Evolutionary conservation across 2,797 vertebrate genomes (phyloP), one percentile per base, ranked within the genome.

Genomic region (Peromyscus eremicus): DNA sequence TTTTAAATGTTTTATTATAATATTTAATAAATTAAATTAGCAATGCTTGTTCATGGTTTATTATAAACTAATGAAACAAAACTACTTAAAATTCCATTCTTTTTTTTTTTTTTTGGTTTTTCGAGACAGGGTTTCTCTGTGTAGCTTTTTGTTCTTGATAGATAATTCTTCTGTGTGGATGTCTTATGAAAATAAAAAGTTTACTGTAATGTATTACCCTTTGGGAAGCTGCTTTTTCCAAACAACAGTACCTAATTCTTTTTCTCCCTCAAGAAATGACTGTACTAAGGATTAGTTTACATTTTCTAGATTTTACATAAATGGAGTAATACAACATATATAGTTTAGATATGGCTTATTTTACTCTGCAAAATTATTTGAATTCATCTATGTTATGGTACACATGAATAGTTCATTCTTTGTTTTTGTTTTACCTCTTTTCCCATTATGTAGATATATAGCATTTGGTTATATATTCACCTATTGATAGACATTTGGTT

Each of bases 11-110:
- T 83, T 94, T 55, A 84, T 87, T 92, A 27, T 14, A 73, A 43
- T 23, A 70, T 73, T 88, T 81, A 77, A 76, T 40, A 32, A 62
- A 89, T 77, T 66, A 68, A 80, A 68, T 80, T n/a, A 79, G 40
- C 34, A 79, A 66, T 37, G 40, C 82, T 91, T 62, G 19, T 64
- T 88, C 17, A 5, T 66, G 32, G 52, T 40, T 83, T 94, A 52
- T 89, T 95, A 55, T 90, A 77, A 90, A 87, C 81, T 57, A 57
- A 60, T 79, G 40, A 85, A 87, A 60, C 32, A 84, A 90, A 94
- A 87, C 81, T 89, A 92, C n/a, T 46, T 40, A 16, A 83, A 90
- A 77, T 70, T 40, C 70, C 4, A 68, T 43, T 34, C 27, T 90
- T 62, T n/a, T n/a, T n/a, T n/a, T n/a, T n/a, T n/a, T n/a, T n/a